A percentile compares a stretch with the other conserved stretches of the same genome.
These are phyloP conservation scores for Catocala fraxini DNA, from an alignment of 2,888 invertebrate genomes.

Conservation along the genomic window DNA sequence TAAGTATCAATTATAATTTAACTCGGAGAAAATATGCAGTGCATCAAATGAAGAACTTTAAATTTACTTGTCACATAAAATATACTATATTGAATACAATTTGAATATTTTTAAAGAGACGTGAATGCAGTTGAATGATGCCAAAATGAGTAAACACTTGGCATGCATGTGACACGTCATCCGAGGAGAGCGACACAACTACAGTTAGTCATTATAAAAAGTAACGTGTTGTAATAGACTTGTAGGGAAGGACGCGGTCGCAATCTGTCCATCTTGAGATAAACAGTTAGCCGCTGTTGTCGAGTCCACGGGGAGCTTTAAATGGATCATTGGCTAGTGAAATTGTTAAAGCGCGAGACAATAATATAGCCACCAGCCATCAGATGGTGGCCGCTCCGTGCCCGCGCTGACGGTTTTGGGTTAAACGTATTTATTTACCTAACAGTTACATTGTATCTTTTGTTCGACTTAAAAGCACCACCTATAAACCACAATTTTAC, in stretches of 20 bases:
- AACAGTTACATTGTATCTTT: constrained; percentile 68
- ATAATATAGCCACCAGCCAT: constrained; percentile 51
- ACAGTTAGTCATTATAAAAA: constrained; percentile 41
- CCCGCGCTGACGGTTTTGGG: constrained; percentile 71
- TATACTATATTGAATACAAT: too few species aligned
- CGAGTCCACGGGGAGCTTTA: constrained; percentile 39
- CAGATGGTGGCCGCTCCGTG: constrained; percentile 66
- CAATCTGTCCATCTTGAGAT: constrained; percentile 51
- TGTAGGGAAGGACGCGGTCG: constrained; percentile 50
- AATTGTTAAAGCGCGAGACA: constrained; percentile 52
- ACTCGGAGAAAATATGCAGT: too few species aligned
- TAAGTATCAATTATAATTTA: too few species aligned
- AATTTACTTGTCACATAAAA: too few species aligned
- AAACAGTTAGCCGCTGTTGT: constrained; percentile 53
- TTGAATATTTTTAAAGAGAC: too few species aligned
- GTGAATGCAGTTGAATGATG: too few species aligned
- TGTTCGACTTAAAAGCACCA: constrained; percentile 61
- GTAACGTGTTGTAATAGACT: constrained; percentile 46
- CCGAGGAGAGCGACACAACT: constrained; percentile 20
- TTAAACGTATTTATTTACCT: constrained; percentile 80
- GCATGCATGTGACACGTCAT: background rate
- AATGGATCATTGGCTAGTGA: constrained; percentile 56
- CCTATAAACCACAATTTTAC: constrained; percentile 61
- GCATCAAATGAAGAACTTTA: too few species aligned
- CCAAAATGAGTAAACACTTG: too few species aligned